phyloP scores from a whole-genome alignment of 2,888 invertebrate species.

The Euclidia mi region DNA sequence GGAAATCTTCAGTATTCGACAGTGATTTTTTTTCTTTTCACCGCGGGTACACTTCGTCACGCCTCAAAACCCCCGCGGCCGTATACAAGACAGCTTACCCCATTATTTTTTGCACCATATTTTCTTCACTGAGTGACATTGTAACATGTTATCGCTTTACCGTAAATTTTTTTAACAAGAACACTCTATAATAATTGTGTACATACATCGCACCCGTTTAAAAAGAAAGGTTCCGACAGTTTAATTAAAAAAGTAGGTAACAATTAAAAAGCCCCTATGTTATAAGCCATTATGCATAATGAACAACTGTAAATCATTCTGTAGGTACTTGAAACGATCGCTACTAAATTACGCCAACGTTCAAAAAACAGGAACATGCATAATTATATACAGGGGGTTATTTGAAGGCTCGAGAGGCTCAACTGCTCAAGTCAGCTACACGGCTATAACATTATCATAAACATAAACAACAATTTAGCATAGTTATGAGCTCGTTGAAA shows the following conservation, averaged over 20 bases:
- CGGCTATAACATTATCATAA: slow-evolving; percentile 53
- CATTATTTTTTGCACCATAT: no score
- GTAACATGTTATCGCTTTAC: no score
- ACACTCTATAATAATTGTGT: no score
- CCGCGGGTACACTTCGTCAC: no score
- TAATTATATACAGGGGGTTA: slow-evolving; percentile 32
- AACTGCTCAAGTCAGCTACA: slow-evolving; percentile 24
- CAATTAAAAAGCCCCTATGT: slow-evolving; percentile 14
- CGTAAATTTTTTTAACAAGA: no score
- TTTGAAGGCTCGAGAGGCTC: slow-evolving; percentile 22
- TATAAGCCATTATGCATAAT: slow-evolving; percentile 30
- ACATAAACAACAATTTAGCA: slow-evolving; percentile 56
- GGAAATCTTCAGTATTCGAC: no score
- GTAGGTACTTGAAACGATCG: slow-evolving; percentile 21
- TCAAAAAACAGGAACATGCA: slow-evolving; percentile 26
- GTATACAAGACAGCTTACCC: no score
- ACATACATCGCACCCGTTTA: no score
- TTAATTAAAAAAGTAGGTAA: slow-evolving; percentile 6
- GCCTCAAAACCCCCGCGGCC: no score
- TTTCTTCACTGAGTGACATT: no score
- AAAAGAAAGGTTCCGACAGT: neutral
- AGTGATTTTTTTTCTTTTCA: no score
- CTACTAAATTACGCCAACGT: slow-evolving; percentile 22
- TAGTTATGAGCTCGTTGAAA: slow-evolving; percentile 46
- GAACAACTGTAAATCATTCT: slow-evolving; percentile 30